Conservation (phyloP, 2,797 vertebrate species). For the Neolamprologus multifasciatus region DNA sequence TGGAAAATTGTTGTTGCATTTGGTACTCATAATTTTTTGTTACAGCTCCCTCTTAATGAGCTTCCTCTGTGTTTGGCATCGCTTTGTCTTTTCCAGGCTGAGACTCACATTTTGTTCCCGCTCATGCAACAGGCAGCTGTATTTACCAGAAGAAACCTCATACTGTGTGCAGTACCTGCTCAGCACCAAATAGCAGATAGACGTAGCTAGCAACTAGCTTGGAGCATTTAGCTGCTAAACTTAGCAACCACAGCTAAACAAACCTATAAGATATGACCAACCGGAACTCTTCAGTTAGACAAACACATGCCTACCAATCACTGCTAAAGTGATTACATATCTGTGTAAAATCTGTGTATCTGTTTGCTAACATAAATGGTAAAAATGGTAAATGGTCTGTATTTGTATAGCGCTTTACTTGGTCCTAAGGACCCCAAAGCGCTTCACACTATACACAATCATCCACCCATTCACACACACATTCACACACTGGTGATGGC, state of each 20-base stretch:
- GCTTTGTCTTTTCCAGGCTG: not conserved
- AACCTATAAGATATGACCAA: not conserved
- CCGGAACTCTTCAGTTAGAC: not conserved
- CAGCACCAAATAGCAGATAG: not conserved
- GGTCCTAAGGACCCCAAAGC: no score
- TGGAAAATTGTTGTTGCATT: not conserved
- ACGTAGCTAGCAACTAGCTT: not conserved
- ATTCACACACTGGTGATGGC: no score
- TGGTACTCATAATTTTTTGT: not conserved
- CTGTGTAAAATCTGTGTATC: not conserved
- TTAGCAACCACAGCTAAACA: not conserved
- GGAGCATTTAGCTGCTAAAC: not conserved
- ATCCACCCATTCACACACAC: no score
- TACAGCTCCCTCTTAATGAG: not conserved
- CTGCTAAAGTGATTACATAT: not conserved
- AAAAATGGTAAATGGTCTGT: no score
- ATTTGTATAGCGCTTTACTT: no score
- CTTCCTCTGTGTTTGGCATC: not conserved
- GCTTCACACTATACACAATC: no score
- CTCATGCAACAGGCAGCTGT: not conserved
- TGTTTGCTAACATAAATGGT: not conserved
- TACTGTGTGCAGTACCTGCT: not conserved
- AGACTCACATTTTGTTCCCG: not conserved
- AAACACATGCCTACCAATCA: not conserved
- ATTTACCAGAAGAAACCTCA: not conserved